These are phyloP conservation scores for Ditylenchus dipsaci DNA, from an alignment of 1,140 invertebrate species.

Conservation along the genomic window DNA sequence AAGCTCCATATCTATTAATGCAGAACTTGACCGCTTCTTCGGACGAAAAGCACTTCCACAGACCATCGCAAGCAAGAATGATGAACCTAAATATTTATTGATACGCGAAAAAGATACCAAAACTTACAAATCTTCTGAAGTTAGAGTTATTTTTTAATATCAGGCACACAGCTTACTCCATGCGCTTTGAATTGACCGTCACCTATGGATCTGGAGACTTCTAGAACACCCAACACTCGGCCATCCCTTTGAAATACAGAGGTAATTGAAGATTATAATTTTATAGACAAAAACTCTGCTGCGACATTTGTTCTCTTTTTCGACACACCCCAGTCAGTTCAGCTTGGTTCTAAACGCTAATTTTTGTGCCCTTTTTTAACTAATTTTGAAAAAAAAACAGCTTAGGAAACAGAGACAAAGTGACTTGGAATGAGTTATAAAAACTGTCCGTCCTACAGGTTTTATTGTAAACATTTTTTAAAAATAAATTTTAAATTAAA, in stretches of 20 bases:
- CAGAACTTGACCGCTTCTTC: constrained; percentile 60
- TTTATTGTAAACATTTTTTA: too few relatives aligned
- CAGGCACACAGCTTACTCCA: constrained; percentile 61
- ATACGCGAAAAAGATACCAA: neutral
- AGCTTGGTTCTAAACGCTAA: too few relatives aligned
- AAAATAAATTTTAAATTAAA: too few relatives aligned
- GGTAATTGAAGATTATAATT: constrained; percentile 13
- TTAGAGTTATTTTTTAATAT: constrained; percentile 62
- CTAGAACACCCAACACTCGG: constrained; percentile 62
- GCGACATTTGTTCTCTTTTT: too few relatives aligned
- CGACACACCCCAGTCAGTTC: too few relatives aligned
- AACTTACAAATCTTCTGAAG: constrained; percentile 59
- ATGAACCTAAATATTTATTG: constrained; percentile 57
- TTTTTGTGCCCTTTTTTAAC: neutral
- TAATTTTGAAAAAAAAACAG: neutral
- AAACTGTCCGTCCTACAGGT: too few relatives aligned
- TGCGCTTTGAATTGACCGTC: constrained; percentile 62
- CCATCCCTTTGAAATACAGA: constrained; percentile 61
- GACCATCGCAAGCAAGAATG: constrained; percentile 63
- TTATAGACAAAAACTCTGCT: neutral
- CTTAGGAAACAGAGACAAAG: too few relatives aligned
- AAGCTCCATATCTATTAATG: constrained; percentile 31
- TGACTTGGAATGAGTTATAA: too few relatives aligned
- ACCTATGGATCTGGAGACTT: constrained; percentile 63
- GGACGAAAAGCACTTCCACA: constrained; percentile 62